Percentiles rank a stretch among this genome's conserved stretches.
These are phyloP conservation scores for Andrena cerasifolii DNA, from an alignment of 1,140 invertebrate species.

Conservation along the genomic window DNA sequence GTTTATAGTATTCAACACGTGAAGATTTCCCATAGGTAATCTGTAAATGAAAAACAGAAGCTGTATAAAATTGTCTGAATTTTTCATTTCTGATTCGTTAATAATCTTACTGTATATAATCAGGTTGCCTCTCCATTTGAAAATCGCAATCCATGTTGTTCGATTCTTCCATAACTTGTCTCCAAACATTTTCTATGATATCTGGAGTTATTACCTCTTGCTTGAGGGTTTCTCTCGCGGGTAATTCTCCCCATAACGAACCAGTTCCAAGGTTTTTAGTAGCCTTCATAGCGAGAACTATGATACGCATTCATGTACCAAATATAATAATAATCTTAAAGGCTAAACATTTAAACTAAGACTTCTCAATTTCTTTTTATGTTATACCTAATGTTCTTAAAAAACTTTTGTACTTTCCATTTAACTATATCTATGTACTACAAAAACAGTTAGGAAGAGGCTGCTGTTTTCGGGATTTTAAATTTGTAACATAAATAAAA, in stretches of 20 bases:
- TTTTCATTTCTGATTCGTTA: constrained; percentile 10
- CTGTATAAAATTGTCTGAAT: neutral
- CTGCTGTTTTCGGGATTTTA: too few relatives aligned
- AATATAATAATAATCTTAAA: constrained; percentile 6
- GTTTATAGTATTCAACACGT: constrained; percentile 79
- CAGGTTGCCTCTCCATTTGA: constrained; percentile 74
- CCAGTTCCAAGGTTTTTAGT: constrained; percentile 67
- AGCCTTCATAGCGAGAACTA: constrained; percentile 72
- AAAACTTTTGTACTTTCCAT: too few relatives aligned
- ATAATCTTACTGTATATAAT: constrained; percentile 75
- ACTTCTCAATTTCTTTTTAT: too few relatives aligned
- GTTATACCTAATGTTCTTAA: too few relatives aligned
- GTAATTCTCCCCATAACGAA: constrained; percentile 78
- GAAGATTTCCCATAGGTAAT: constrained; percentile 76
- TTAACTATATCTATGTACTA: too few relatives aligned
- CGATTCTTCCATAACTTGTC: constrained; percentile 78
- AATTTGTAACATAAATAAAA: too few relatives aligned
- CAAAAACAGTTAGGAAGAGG: too few relatives aligned
- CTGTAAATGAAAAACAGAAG: constrained; percentile 55
- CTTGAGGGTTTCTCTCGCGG: constrained; percentile 76
- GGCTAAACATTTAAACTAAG: too few relatives aligned
- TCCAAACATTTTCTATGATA: constrained; percentile 80
- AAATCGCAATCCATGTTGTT: constrained; percentile 76
- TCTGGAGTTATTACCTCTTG: constrained; percentile 80
- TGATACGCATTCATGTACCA: neutral